Conservation (phyloP, 2,888 invertebrate species). For the Sinotaia quadrata region DNA sequence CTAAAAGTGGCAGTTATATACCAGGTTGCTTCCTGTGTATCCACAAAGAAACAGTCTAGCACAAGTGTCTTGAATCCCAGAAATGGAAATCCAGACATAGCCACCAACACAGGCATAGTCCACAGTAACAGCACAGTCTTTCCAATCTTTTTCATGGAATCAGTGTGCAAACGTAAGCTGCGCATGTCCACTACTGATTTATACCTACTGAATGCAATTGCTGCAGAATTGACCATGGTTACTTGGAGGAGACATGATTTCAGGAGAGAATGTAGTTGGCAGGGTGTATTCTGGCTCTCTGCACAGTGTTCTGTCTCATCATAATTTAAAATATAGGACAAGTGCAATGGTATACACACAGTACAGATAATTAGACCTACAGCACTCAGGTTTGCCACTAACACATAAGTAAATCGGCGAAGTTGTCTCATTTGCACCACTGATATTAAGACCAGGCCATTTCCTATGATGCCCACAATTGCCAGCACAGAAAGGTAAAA, state of each 20-base stretch:
- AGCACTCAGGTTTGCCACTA: conserved; percentile 28
- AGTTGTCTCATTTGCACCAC: conserved; percentile 22
- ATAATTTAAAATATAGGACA: conserved; percentile 9
- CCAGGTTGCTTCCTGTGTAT: conserved; percentile 18
- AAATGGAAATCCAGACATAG: conserved; percentile 20
- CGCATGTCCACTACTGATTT: conserved; percentile 2
- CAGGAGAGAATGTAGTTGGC: conserved; percentile 23
- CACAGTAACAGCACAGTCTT: conserved; percentile 20
- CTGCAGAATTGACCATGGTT: conserved; percentile 18
- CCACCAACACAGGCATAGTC: conserved; percentile 19
- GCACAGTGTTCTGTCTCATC: background rate
- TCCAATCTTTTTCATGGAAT: background rate
- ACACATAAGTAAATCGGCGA: conserved; percentile 19
- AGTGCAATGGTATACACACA: conserved; percentile 25
- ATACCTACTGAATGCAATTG: conserved; percentile 27
- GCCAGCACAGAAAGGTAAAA: conserved; percentile 27
- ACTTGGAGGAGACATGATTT: conserved; percentile 25
- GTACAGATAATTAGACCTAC: conserved; percentile 24
- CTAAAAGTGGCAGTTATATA: conserved; percentile 17
- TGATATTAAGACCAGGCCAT: conserved; percentile 19
- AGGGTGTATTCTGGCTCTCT: background rate
- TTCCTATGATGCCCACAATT: conserved; percentile 21
- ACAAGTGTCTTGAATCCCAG: conserved; percentile 28
- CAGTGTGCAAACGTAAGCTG: background rate
- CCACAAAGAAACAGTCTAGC: conserved; percentile 27